Evolutionary conservation across 2,113 vertebrate genomes (phyloP), one percentile per base, ranked within the genome.

Genomic region (Hippoglossus stenolepis): DNA sequence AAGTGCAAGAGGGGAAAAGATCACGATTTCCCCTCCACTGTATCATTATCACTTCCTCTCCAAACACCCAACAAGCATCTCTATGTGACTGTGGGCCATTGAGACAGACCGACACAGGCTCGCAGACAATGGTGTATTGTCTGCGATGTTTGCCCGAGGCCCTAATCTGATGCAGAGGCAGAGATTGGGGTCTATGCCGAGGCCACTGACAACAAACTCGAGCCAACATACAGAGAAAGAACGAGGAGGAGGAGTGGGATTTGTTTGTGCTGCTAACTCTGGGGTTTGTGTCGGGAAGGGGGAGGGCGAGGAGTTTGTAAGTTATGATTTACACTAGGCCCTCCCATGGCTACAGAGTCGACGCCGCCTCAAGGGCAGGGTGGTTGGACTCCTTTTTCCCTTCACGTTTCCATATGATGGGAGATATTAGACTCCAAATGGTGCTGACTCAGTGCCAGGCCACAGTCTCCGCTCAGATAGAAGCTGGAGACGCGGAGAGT

Each of bases 391-490:
- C 67, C 68, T 17, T 28, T 31, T 79, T 88, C 85, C 71, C 74
- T 85, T 81, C 51, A 77, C 53, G 63, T 73, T 85, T 90, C 89
- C 85, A 82, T 90, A 88, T 63, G 89, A 91, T 80, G 88, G 85
- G 93, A 93, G 83, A 77, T 89, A 91, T 88, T 89, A 87, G 87
- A 82, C 85, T 83, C 93, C 93, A 86, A 90, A 92, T 91, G 82
- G 78, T 69, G 85, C 92, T 93, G 95, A 95, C 87, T 84, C 70
- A 31, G 61, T 90, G 95, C 95, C 95, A 95, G 91, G 92, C 95
- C 94, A 90, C 94, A 95, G 95, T 92, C 95, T 94, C 93, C 95
- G 93, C 88, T 89, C 87, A 24, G 93, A 93, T 93, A 93, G 77
- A 92, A 91, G 93, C 91, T 62, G 85, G 88, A 93, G 95, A 95